Evolutionary conservation across 2,113 vertebrate species (phyloP), one percentile per base, ranked within the genome.

Genomic region (Perca schrenkii): DNA sequence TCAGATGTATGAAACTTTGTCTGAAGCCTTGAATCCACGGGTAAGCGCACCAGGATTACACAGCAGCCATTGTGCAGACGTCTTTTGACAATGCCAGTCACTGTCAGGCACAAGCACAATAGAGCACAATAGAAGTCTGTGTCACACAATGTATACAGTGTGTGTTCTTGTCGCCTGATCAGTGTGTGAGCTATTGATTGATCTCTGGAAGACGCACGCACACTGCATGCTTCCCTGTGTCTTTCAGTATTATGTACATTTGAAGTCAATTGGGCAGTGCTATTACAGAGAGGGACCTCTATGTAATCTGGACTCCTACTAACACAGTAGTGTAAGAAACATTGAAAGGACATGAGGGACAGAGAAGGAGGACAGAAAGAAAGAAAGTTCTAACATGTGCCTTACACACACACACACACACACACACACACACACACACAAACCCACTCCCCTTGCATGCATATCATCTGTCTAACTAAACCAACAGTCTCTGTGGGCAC

Each of bases 401-500:
- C 71, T 49, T 61, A 62, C 50, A 56, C 28, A 43, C 52, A 69
- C 43, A 31, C 57, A 15, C 46, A 56, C 17, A 54, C 19, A 19
- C 57, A 54, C 31, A 40, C 14, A 58, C 78, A 65, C 31, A 61
- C 34, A 72, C 69, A 68, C 67, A 63, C 68, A 57, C 56, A 62
- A 3, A 60, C 31, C 47, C 63, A 67, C 71, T 47, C 57, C 52
- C 50, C 58, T 15, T 46, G 69, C 74, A 67, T 79, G 84, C 74
- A 66, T 75, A 89, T 88, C 86, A 82, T 87, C 75, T 77, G 79
- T 83, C 67, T 69, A 84, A 85, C 74, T 86, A 83, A 86, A 84
- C 82, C 88, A 82, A 75, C 88, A 66, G 88, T 87, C 91, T 90
- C 88, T 80, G 77, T 85, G 89, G 87, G 91, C 85, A 86, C 88